Evolutionary conservation across 2,888 invertebrate genomes (phyloP), one percentile per base, ranked within the genome.

Genomic region (Drosophila barbarae): DNA sequence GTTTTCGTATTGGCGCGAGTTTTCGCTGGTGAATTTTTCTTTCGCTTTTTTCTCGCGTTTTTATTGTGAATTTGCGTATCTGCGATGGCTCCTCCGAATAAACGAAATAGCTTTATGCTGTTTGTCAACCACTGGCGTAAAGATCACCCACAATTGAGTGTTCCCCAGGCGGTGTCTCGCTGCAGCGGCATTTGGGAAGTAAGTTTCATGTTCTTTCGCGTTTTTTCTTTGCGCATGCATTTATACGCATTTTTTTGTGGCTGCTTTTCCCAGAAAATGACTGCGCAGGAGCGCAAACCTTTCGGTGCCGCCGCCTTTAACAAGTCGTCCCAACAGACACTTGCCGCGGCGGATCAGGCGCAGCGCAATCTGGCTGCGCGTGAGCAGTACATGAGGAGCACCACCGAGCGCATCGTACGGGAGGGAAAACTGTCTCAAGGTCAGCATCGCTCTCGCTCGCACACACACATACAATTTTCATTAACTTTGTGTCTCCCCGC

Each of bases 101-200:
- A 83, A 38, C 39, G 38, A 0, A 86, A 73, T 52, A 84, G 55
- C 0, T 88, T 88, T 18, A 87, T 88, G 87, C 18, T 49, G 9
- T 88, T 87, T 15, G 85, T 86, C 1, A 34, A 47, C 0, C 76
- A 87, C 4, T 88, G 87, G 87, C 81, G 75, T 13, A 51, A 32
- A 0, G 74, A 72, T 0, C 58, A 74, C 47, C 12, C 41, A 12
- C 13, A 57, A 0, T 56, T 86, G 59, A 66, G 51, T 4, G 0
- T 83, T 1, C 0, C 26, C 0, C 53, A 83, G 52, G 87, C 88
- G 1, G 74, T 87, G 1, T 8, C n/a, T 0, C 71, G 61, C 15
- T 84, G 86, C 2, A 86, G 86, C 0, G 66, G 59, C 5, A 53
- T 84, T 5, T 88, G 88, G 88, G 64, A 64, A 18, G 88, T 88